These are phyloP conservation scores for Lepidocyrtoides sp. DNA, from an alignment of 2,888 invertebrate genomes.

Conservation along the genomic window DNA sequence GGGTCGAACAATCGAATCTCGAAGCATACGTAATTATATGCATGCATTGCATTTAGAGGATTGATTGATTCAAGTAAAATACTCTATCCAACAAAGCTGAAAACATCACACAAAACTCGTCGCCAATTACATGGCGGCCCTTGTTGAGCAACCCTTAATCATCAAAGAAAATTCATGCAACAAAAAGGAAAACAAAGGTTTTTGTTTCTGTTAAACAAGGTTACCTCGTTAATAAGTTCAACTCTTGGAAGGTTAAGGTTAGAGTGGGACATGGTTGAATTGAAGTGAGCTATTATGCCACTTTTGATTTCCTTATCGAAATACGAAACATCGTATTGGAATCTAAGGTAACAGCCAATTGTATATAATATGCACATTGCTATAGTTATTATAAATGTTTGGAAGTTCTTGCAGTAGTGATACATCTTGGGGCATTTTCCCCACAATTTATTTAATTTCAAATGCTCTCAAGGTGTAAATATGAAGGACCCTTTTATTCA, in stretches of 20 bases:
- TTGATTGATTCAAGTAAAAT: not conserved
- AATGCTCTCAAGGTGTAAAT: too few species aligned
- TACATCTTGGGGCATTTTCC: not conserved
- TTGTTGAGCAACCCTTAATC: conserved; percentile 77
- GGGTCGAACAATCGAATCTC: not conserved
- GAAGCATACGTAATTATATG: not conserved
- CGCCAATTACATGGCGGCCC: conserved; percentile 74
- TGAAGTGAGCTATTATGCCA: conserved; percentile 10
- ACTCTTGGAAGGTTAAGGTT: conserved; percentile 59
- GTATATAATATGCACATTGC: too few species aligned
- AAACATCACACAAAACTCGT: conserved; percentile 57
- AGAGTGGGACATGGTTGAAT: not conserved
- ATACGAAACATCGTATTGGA: not conserved
- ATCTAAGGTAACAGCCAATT: not conserved
- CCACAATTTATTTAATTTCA: too few species aligned
- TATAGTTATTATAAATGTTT: too few species aligned
- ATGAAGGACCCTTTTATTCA: too few species aligned
- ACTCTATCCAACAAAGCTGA: not conserved
- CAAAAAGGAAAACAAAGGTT: not conserved
- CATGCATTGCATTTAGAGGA: not conserved
- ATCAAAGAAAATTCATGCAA: conserved; percentile 54
- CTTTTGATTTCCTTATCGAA: conserved; percentile 45
- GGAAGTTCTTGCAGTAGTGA: not conserved
- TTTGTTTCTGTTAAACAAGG: not conserved
- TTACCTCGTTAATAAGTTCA: not conserved